Evolutionary conservation across 2,113 vertebrate genomes (phyloP), one percentile per base, ranked within the genome.

Genomic region (Typhlomys cinereus): DNA sequence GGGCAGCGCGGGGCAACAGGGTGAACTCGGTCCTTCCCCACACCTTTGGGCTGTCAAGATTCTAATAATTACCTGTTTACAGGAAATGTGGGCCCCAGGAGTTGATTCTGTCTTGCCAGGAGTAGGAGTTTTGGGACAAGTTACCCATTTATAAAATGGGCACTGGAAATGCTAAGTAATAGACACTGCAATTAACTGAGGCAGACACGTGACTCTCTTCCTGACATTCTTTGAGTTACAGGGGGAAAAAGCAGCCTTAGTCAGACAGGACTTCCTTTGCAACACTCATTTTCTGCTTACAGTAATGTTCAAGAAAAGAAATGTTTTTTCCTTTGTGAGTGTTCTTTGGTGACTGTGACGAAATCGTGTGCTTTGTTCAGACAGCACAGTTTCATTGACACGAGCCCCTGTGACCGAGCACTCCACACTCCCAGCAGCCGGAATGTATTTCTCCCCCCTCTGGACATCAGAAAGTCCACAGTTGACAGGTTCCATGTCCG

Each of bases 221-320:
- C 86, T 75, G 83, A 85, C 5, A 88, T 96, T 92, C 86, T 70
- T 74, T 84, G n/a, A 0, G 89, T 91, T 64, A n/a, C n/a, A n/a
- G n/a, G n/a, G n/a, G n/a, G n/a, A n/a, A n/a, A 92, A 57, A 93
- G 44, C 34, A 31, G n/a, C n/a, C 12, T 66, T 46, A 81, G 62
- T 13, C 46, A 93, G 62, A 29, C 10, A 92, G 64, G 46, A 25
- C 25, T 94, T 78, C 57, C 36, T 66, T 18, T 18, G 34, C 23
- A 52, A 25, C 4, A 18, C 31, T 90, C n/a, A 52, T 74, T 78
- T 66, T 61, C 46, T 88, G 67, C 39, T 21, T 64, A 73, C 4
- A 31, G 76, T 5, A 6, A 39, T 36, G 23, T 75, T 39, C n/a
- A n/a, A n/a, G n/a, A n/a, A n/a, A n/a, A n/a, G n/a, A n/a, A n/a